A percentile compares a stretch with the other conserved stretches of the same genome.
phyloP scores from a whole-genome alignment of 2,113 vertebrate genomes.

The Coryphaenoides rupestris region DNA sequence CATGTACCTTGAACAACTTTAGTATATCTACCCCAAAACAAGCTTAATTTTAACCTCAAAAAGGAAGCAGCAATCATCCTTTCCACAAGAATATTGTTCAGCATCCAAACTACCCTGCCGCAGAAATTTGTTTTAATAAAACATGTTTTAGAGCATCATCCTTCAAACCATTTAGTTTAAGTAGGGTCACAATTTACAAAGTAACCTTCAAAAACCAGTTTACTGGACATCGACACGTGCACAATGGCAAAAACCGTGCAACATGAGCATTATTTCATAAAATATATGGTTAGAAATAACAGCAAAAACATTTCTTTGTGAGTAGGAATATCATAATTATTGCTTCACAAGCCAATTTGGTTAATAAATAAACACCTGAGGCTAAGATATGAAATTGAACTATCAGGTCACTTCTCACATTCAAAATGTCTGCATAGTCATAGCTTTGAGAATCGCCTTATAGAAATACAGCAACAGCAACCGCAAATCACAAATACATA shows the following conservation, averaged over 20 bases:
- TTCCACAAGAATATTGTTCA: constrained; percentile 49
- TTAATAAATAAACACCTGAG: constrained; percentile 39
- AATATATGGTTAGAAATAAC: constrained; percentile 17
- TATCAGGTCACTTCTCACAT: constrained; percentile 57
- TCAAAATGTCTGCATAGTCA: constrained; percentile 75
- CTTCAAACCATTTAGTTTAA: constrained; percentile 41
- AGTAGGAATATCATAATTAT: constrained; percentile 35
- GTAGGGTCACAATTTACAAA: constrained; percentile 23
- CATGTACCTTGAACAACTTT: constrained; percentile 62
- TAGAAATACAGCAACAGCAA: constrained; percentile 36
- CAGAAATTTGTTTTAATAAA: constrained; percentile 51
- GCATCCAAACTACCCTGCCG: constrained; percentile 61
- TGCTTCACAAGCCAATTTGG: constrained; percentile 62
- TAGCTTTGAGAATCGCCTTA: constrained; percentile 46
- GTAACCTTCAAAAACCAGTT: constrained; percentile 30
- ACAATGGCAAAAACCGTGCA: constrained; percentile 43
- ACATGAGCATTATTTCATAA: constrained; percentile 43
- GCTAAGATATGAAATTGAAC: constrained; percentile 24
- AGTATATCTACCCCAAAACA: constrained; percentile 58
- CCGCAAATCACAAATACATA: constrained; percentile 31
- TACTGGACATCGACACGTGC: constrained; percentile 35
- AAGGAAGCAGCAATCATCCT: constrained; percentile 56
- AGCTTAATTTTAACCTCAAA: constrained; percentile 59
- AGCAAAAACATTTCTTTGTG: constrained; percentile 17
- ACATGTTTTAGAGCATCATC: constrained; percentile 45